Conservation (phyloP, 2,113 vertebrate species). For the Sorex araneus region DNA sequence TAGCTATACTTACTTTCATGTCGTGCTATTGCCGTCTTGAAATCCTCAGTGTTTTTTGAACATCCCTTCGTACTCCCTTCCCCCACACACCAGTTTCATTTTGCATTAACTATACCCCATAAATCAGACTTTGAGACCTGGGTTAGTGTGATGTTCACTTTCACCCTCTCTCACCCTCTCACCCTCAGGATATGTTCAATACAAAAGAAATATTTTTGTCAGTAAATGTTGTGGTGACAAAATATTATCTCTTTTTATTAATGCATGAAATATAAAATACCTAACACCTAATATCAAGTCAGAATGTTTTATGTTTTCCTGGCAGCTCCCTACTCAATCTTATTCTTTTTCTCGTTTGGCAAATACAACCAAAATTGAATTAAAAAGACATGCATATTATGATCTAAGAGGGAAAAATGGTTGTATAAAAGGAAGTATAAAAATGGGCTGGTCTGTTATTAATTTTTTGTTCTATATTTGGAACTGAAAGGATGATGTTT, state of each 20-base stretch:
- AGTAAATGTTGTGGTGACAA: constrained; percentile 23
- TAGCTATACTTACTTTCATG: not conserved
- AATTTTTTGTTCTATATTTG: constrained; percentile 69
- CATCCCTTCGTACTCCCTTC: not conserved
- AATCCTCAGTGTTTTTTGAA: constrained; percentile 28
- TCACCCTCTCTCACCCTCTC: not conserved
- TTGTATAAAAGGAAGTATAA: constrained; percentile 46
- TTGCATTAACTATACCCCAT: not conserved
- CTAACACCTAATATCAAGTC: constrained; percentile 48
- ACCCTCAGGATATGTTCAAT: not conserved
- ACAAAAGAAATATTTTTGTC: not conserved
- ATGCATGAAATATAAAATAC: not conserved
- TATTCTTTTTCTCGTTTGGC: constrained; percentile 55
- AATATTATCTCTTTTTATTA: constrained; percentile 38
- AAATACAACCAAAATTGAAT: constrained; percentile 49
- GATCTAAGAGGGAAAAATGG: constrained; percentile 42
- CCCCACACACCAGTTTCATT: not conserved
- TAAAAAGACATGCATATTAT: constrained; percentile 32
- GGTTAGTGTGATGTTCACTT: not conserved
- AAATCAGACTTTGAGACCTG: not conserved
- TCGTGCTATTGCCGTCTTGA: not conserved
- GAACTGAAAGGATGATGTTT: not conserved
- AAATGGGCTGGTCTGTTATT: constrained; percentile 45
- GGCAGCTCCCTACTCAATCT: not conserved
- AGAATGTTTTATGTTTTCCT: constrained; percentile 57